Base-by-base conservation (phyloP, 1,140 invertebrate genomes). In the Nylanderia fulva region DNA sequence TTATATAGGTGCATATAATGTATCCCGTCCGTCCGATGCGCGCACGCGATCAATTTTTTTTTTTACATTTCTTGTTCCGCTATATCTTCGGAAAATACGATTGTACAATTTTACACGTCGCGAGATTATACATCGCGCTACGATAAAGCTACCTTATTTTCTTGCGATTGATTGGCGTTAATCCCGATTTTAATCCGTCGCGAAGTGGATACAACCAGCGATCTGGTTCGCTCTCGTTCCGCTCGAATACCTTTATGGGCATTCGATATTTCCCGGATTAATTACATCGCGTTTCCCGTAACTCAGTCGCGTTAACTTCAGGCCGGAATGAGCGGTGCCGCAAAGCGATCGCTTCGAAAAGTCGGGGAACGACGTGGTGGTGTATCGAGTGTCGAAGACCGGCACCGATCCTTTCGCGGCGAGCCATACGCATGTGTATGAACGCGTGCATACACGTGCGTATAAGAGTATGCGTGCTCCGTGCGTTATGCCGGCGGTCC, bases 401-500 rank as follows among this genome's bases (percentile, higher is more conserved):
- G 76, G 52, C 63, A 42, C 45, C 84, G 66, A 66, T 48, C 77
- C 27, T 45, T 61, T 63, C 64, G 77, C 64, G 66, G 60, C 52
- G 54, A 29, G 13, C 24, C 52, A 15, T 11, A 3, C 29, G 29
- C 3, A 33, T 33, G 42, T 45, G 11, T 15, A 13, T 18, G 27
- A 13, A 39, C 24, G 1, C 80, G 56, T 61, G 56, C 56, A 56
- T 76, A 58, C 64, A 39, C 24, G 61, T 24, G 33, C 54, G 29
- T 33, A 4, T 18, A 9, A 52, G 85, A 27, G 29, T 58, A 76
- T 61, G 82, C 36, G 85, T 68, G 64, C 48, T 60, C 63, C 27
- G 66, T 87, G 86, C 87, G 88, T 86, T 85, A 82, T 68, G 71
- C 71, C 54, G 85, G 84, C 68, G 86, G 84, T 88, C 89, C 89